A percentile compares a stretch with the other conserved stretches of the same genome.
Conservation (phyloP, 2,113 vertebrate genomes). For the Todiramphus chloris region DNA sequence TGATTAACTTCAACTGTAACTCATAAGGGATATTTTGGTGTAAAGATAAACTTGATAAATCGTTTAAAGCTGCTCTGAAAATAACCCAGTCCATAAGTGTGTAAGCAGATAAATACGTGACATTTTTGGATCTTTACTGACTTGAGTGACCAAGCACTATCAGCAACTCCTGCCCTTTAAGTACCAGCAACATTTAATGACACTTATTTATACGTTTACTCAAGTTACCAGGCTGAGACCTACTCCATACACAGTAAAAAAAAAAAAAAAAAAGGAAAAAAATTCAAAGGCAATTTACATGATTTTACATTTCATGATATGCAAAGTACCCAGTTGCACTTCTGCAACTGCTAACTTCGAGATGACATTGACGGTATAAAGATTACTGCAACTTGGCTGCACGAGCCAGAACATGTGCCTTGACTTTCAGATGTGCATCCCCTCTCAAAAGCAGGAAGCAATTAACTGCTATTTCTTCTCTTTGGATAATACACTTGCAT, state of each 20-base stretch:
- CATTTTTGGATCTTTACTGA: not conserved
- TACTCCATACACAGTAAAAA: not conserved
- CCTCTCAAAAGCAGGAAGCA: conserved; percentile 6
- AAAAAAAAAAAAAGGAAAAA: not conserved
- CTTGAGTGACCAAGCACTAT: not conserved
- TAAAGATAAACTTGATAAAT: not conserved
- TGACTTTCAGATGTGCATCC: not conserved
- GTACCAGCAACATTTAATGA: not conserved
- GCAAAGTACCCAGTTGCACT: not conserved
- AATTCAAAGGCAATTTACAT: not conserved
- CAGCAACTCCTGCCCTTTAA: not conserved
- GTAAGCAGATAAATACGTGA: not conserved
- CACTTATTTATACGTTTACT: not conserved
- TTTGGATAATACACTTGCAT: not conserved
- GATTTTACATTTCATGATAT: not conserved
- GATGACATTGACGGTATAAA: not conserved
- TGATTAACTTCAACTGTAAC: not conserved
- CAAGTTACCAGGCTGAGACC: not conserved
- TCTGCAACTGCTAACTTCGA: not conserved
- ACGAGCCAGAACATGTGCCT: not conserved
- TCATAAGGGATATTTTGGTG: not conserved
- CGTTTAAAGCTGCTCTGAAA: not conserved
- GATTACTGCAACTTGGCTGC: not conserved
- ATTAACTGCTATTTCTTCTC: conserved; percentile 22
- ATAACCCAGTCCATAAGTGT: not conserved